A percentile compares a stretch with the other conserved stretches of the same genome.
Evolutionary conservation across 2,888 invertebrate genomes (phyloP).

Genomic region (Amphipyra tragopoginis): DNA sequence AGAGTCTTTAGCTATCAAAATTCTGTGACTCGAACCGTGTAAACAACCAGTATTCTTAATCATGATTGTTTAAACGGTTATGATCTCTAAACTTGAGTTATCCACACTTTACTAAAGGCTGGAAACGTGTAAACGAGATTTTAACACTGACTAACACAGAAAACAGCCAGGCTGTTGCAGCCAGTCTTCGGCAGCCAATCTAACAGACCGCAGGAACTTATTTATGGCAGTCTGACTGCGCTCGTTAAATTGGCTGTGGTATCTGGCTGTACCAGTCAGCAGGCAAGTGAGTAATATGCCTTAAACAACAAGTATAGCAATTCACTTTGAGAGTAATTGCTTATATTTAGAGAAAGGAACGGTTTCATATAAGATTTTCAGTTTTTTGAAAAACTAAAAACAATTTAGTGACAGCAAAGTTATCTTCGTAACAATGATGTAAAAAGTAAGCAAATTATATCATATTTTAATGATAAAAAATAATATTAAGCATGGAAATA

Average conservation of each 20-base stretch:
- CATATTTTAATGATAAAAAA: too few relatives aligned
- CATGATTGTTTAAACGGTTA: neutral
- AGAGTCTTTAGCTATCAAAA: neutral
- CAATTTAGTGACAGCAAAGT: too few relatives aligned
- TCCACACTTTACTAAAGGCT: too few relatives aligned
- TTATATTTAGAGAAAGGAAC: neutral
- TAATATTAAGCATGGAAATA: neutral
- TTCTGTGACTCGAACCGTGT: neutral
- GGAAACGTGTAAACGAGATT: too few relatives aligned
- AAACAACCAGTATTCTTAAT: neutral
- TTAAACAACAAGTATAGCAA: constrained; percentile 35
- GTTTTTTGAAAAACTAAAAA: too few relatives aligned
- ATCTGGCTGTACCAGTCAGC: neutral
- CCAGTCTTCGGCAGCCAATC: constrained; percentile 16
- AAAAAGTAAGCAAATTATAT: too few relatives aligned
- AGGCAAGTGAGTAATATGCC: constrained; percentile 6
- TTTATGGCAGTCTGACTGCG: constrained; percentile 42
- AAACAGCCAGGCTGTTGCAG: neutral
- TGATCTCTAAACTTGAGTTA: neutral
- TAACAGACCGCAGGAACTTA: constrained; percentile 21
- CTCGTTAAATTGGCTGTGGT: constrained; percentile 29
- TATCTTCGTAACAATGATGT: too few relatives aligned
- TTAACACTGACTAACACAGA: neutral
- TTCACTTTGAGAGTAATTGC: constrained; percentile 29
- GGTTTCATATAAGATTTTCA: neutral